Evolutionary conservation across 1,140 invertebrate species (phyloP).

Genomic region (Meloidogyne exigua): DNA sequence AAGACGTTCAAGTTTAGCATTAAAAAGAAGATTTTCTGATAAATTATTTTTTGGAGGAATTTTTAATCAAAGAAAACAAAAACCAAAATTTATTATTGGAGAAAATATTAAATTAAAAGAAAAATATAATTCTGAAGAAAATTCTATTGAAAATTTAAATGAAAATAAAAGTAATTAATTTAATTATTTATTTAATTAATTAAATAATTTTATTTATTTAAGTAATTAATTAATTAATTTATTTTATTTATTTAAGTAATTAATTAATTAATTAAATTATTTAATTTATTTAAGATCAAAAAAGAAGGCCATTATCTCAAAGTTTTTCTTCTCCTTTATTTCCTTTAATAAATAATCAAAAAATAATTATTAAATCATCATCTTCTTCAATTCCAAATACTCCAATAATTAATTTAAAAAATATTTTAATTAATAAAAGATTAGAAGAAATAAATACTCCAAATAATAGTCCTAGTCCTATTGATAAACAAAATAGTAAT

Average conservation of each 20-base stretch:
- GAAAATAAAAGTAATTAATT: background rate
- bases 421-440: background rate
- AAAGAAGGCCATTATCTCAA: background rate
- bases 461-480: too few species aligned
- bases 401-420: slow-evolving; percentile 19
- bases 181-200: too few species aligned
- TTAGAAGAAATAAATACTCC: background rate
- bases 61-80: background rate
- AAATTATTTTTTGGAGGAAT: slow-evolving; percentile 14
- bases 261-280: too few species aligned
- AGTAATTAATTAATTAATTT: background rate
- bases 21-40: slow-evolving; percentile 19
- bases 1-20: background rate
- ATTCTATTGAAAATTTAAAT: background rate
- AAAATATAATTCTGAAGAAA: background rate
- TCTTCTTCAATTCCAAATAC: slow-evolving; percentile 3
- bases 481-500: too few species aligned
- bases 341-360: too few species aligned
- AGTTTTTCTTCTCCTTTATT: slow-evolving; percentile 13
- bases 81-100: background rate
- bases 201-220: too few species aligned
- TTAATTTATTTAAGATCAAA: too few species aligned
- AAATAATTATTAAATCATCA: background rate
- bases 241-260: too few species aligned
- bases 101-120: background rate